Conservation (phyloP, 2,888 invertebrate species). For the Aethes cnicana region DNA sequence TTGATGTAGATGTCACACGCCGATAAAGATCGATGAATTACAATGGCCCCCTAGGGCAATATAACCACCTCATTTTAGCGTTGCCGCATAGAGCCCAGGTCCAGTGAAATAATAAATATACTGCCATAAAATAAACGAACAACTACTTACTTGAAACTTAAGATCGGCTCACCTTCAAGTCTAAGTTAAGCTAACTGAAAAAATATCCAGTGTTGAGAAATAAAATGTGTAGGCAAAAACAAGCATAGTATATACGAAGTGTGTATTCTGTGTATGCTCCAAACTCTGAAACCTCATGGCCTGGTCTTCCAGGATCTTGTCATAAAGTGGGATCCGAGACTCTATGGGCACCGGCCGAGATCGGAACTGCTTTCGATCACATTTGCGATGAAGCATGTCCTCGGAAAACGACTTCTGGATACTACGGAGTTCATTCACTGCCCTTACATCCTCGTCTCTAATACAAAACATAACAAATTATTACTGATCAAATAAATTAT, state of each 20-base stretch:
- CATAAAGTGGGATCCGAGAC: slow-evolving; percentile 86
- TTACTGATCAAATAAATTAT: not conserved
- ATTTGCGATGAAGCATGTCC: slow-evolving; percentile 72
- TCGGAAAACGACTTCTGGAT: slow-evolving; percentile 74
- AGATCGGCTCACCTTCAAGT: no score
- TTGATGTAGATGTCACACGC: no score
- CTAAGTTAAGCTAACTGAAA: slow-evolving; percentile 12
- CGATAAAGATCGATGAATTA: no score
- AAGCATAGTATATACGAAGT: slow-evolving; percentile 58
- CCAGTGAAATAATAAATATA: no score
- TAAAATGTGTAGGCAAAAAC: slow-evolving; percentile 43
- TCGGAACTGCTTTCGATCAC: slow-evolving; percentile 79
- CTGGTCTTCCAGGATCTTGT: slow-evolving; percentile 87
- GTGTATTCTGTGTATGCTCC: slow-evolving; percentile 35
- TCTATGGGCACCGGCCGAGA: slow-evolving; percentile 86
- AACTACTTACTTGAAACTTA: no score
- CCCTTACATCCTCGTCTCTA: slow-evolving; percentile 86
- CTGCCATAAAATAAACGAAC: no score
- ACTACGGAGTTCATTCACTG: slow-evolving; percentile 74
- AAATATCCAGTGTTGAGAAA: slow-evolving; percentile 19
- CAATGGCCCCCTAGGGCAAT: no score
- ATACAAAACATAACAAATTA: not conserved
- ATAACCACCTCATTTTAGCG: no score
- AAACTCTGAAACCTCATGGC: slow-evolving; percentile 83
- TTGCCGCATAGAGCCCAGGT: no score